Evolutionary conservation across 2,113 vertebrate genomes (phyloP), one percentile per base, ranked within the genome.

Genomic region (Ursus arctos): DNA sequence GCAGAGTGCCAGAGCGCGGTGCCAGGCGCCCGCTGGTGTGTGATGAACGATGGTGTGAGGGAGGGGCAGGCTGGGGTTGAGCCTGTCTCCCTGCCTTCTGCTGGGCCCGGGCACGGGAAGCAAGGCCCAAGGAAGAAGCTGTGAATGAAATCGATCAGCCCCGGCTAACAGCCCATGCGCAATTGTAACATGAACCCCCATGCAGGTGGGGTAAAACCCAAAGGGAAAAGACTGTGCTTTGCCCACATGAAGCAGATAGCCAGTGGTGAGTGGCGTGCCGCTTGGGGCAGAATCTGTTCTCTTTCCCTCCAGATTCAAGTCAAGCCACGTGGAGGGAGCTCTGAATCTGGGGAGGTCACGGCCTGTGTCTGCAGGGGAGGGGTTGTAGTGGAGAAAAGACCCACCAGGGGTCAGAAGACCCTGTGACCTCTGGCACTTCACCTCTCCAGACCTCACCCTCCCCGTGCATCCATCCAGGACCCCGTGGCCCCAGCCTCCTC

Each of bases 31-130:
- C 1, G 13, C 13, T 1, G 47, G 63, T 6, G 14, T 51, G 43
- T 12, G n/a, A 28, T 22, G 6, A 16, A 12, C 1, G 2, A 13
- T 10, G n/a, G 53, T 74, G 21, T 33, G 72, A 40, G 3, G 6
- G 33, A 61, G 55, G 21, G 21, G 3, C 0, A 1, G 33, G 10
- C 1, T 5, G 6, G 22, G 14, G 5, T 51, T 0, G n/a, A 26
- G 55, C 36, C 72, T 57, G 11, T 8, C 6, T 36, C 51, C 72
- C 57, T n/a, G 49, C n/a, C 22, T 55, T 65, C 80, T 36, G 4
- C 49, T 36, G 55, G 59, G 19, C 19, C 13, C 2, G 0, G 2
- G 36, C 21, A 1, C 0, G 1, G 36, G 71, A 91, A 47, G 49
- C 0, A 2, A 55, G 14, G 19, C 7, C 13, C 74, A 12, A 6